Evolutionary conservation across 2,888 invertebrate genomes (phyloP), one percentile per base, ranked within the genome.

Genomic region (Eupithecia exiguata): DNA sequence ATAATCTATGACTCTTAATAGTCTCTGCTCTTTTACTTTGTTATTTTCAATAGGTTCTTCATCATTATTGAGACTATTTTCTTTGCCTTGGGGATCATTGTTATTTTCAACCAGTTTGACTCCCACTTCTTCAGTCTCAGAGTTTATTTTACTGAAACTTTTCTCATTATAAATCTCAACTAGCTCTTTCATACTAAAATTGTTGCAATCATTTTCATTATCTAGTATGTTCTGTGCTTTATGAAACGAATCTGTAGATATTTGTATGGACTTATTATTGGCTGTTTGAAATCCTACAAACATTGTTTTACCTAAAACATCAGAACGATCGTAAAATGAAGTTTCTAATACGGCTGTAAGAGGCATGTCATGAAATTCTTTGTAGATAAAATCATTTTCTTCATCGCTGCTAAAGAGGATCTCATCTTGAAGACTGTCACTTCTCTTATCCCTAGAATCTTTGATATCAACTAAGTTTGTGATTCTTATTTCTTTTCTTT

Each of bases 211-310:
- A 58, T 84, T 38, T 71, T 84, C 83, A 68, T 85, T 78, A 69
- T 71, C 72, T 58, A 94, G 81, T 18, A 94, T 79, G 79, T 72
- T 86, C 81, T 88, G 86, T 1, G 93, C 93, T 82, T 87, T 92
- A 30, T 74, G 79, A 80, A 89, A 92, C 16, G 92, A 91, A 16
- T 88, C 86, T 63, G 87, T 84, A 63, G 77, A 80, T 58, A 94
- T 83, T 83, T 91, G 87, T 80, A 93, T 93, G 58, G 90, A 88
- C 67, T 89, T 92, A 78, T 94, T 90, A 77, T 90, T 94, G 25
- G 92, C 91, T 58, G 94, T 93, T 80, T 92, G 93, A 77, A 94
- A 94, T 0, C 91, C 92, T 14, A 93, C 92, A 88, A 85, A 92
- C 85, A 93, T 88, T 30, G 88, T 89, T 82, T 89, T 87, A 40